Conservation (phyloP, 2,113 vertebrate genomes). For the Anoura caudifer region DNA sequence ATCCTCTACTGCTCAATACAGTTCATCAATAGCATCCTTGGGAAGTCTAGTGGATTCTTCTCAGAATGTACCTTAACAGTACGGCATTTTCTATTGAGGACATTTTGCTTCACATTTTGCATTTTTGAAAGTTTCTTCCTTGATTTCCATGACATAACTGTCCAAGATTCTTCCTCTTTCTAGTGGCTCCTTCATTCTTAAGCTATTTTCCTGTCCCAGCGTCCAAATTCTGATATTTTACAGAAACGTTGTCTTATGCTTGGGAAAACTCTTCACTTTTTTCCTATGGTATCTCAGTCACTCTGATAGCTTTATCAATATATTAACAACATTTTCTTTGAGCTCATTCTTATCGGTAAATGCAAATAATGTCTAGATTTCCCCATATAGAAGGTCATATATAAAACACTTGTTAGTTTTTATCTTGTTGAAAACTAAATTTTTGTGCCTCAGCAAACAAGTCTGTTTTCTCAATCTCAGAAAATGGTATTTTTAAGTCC, state of each 20-base stretch:
- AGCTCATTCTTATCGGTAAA: not conserved
- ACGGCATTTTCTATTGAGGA: not conserved
- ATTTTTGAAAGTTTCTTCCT: not conserved
- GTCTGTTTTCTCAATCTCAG: not conserved
- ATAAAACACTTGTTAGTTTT: not conserved
- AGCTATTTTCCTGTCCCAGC: not conserved
- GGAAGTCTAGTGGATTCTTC: not conserved
- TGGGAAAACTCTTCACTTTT: not conserved
- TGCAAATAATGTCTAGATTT: not conserved
- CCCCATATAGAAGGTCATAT: not conserved
- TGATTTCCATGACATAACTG: not conserved
- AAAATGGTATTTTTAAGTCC: not conserved
- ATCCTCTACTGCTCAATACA: not conserved
- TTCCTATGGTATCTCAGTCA: not conserved
- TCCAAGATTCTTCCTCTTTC: not conserved
- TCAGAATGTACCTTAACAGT: not conserved
- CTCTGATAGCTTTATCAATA: not conserved
- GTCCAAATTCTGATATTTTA: not conserved
- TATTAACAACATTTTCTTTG: not conserved
- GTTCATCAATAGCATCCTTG: not conserved
- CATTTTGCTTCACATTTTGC: not conserved
- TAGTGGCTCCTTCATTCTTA: not conserved
- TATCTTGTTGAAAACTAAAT: not conserved
- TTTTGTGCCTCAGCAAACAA: not conserved
- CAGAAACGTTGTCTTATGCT: not conserved